Evolutionary conservation across 2,113 vertebrate species (phyloP).

Genomic region (Callionymus lyra): DNA sequence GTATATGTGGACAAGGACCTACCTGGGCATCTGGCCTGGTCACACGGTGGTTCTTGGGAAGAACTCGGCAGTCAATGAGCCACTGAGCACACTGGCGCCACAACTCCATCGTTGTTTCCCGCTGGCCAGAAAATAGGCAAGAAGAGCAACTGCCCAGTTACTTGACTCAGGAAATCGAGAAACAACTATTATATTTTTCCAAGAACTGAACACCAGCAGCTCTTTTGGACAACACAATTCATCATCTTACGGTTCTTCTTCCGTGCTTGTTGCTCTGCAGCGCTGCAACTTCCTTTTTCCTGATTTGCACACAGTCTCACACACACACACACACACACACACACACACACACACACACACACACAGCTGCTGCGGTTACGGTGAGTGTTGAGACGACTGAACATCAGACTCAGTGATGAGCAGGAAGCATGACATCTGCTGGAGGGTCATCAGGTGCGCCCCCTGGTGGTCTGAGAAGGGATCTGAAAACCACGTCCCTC

Average conservation of each 20-base stretch:
- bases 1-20: too few species aligned
- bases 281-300: conserved; percentile 61
- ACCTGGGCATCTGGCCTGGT: conserved; percentile 81
- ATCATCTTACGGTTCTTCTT: conserved; percentile 36
- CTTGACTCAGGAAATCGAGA: background rate
- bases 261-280: conserved; percentile 62
- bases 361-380: conserved; percentile 1
- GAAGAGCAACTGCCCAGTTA: background rate
- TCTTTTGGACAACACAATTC: conserved; percentile 21
- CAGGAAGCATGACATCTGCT: too few species aligned
- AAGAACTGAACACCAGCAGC: conserved; percentile 23
- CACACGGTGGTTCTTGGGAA: conserved; percentile 84
- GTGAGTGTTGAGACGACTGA: too few species aligned
- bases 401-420: too few species aligned
- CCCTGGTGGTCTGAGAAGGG: conserved; percentile 9
- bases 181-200: too few species aligned
- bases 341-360: conserved; percentile 4
- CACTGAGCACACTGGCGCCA: conserved; percentile 85
- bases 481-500: too few species aligned
- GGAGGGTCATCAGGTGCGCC: too few species aligned
- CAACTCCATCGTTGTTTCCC: conserved; percentile 72
- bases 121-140: background rate
- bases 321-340: conserved; percentile 3
- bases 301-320: conserved; percentile 19
- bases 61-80: conserved; percentile 83